These are phyloP conservation scores for Meriones psammophilus DNA, from an alignment of 2,797 vertebrate species.

Conservation along the genomic window DNA sequence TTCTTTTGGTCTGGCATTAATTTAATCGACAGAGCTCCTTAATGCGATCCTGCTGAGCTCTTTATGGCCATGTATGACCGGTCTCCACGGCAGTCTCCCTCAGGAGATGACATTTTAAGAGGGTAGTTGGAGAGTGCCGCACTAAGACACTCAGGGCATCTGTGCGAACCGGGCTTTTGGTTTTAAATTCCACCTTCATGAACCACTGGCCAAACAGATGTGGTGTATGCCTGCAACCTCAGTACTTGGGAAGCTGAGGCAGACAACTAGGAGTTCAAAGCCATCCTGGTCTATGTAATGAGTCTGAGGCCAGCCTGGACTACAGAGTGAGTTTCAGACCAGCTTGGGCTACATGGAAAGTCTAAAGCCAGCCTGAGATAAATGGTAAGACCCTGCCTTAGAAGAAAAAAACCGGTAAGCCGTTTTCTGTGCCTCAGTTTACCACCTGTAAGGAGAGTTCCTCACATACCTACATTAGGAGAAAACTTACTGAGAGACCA, in stretches of 20 bases:
- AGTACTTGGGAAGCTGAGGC: neutral
- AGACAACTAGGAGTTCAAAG: neutral
- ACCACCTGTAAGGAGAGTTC: neutral
- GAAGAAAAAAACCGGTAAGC: neutral
- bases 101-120: neutral
- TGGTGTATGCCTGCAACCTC: neutral
- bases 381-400: neutral
- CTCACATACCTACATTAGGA: neutral
- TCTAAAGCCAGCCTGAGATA: neutral
- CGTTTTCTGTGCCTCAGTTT: conserved; percentile 3
- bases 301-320: neutral
- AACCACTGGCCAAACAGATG: neutral
- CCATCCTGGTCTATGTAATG: neutral
- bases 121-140: fast-evolving
- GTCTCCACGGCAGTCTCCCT: neutral
- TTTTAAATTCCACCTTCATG: neutral
- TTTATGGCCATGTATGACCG: neutral
- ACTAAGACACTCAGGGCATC: fast-evolving
- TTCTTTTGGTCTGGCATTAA: conserved; percentile 68
- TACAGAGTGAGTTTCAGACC: neutral
- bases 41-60: conserved; percentile 71
- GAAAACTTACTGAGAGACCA: neutral
- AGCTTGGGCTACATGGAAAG: neutral
- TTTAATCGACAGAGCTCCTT: conserved; percentile 64
- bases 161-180: too few species aligned